These are phyloP conservation scores for Cephus sareptanus DNA, from an alignment of 2,888 invertebrate genomes.

Conservation along the genomic window DNA sequence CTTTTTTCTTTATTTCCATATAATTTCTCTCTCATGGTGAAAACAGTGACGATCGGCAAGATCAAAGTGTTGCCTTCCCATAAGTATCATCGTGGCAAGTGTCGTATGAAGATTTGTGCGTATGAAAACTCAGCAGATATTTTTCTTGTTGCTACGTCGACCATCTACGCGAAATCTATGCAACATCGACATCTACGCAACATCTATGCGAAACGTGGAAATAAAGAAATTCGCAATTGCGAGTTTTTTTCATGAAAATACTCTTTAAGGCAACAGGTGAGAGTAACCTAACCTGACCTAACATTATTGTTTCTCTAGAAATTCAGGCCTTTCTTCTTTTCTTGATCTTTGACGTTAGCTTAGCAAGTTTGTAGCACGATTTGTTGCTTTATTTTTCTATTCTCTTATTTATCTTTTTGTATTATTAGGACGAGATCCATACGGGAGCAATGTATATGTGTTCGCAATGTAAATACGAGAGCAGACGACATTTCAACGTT, in stretches of 20 bases:
- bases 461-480: slow-evolving; percentile 36
- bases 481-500: slow-evolving; percentile 40
- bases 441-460: slow-evolving; percentile 26
- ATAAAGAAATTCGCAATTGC: background rate
- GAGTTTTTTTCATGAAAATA: background rate
- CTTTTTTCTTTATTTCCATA: background rate
- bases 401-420: background rate
- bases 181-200: too few species aligned
- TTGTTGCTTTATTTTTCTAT: background rate
- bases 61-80: background rate
- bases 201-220: background rate
- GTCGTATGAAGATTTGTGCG: background rate
- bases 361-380: background rate
- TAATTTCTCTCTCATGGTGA: background rate
- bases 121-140: background rate
- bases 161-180: too few species aligned
- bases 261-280: background rate
- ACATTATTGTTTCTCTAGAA: background rate
- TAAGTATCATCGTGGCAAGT: background rate
- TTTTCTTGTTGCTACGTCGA: background rate
- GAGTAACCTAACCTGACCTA: background rate
- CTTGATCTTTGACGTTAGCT: background rate
- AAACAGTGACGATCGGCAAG: background rate
- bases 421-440: background rate
- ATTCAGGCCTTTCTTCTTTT: background rate